Percentiles rank a stretch among this genome's conserved stretches.
Evolutionary conservation across 2,888 invertebrate genomes (phyloP).

Genomic region (Portevinia maculata): DNA sequence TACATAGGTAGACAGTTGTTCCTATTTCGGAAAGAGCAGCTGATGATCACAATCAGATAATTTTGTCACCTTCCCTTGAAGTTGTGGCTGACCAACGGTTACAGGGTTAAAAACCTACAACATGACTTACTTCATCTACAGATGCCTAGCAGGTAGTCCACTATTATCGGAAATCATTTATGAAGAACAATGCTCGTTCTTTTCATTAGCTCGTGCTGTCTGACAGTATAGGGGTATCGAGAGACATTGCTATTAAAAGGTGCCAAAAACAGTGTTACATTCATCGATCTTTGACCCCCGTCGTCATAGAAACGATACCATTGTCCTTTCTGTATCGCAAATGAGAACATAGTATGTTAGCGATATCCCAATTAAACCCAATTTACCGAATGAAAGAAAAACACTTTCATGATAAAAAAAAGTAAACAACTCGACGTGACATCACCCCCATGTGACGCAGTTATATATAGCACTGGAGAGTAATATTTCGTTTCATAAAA

Average conservation of each 20-base stretch:
- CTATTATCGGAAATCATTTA: slow-evolving; percentile 21
- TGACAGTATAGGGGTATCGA: slow-evolving; percentile 48
- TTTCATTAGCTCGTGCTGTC: slow-evolving; percentile 58
- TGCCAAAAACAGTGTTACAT: slow-evolving; percentile 48
- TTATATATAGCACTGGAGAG: slow-evolving; percentile 20
- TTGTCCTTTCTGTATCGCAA: slow-evolving; percentile 44
- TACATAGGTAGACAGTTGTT: too few relatives aligned
- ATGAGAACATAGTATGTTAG: slow-evolving; percentile 36
- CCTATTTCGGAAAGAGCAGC: too few relatives aligned
- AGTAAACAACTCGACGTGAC: slow-evolving; percentile 54
- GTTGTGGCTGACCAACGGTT: slow-evolving; percentile 10
- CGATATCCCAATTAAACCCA: slow-evolving; percentile 61
- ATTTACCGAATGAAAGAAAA: slow-evolving; percentile 53
- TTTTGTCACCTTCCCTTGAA: background rate
- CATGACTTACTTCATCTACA: background rate
- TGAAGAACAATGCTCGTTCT: slow-evolving; percentile 13
- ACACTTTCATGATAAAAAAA: slow-evolving; percentile 53
- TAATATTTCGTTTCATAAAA: slow-evolving; percentile 41
- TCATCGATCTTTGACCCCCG: slow-evolving; percentile 42
- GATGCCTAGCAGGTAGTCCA: slow-evolving; percentile 12
- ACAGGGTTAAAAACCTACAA: slow-evolving; percentile 4
- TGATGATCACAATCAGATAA: background rate
- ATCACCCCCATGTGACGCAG: slow-evolving; percentile 43
- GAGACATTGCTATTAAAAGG: slow-evolving; percentile 42
- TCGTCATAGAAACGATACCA: slow-evolving; percentile 22